Evolutionary conservation across 2,113 vertebrate genomes (phyloP), one percentile per base, ranked within the genome.

Genomic region (Pelecanoides urinatrix): DNA sequence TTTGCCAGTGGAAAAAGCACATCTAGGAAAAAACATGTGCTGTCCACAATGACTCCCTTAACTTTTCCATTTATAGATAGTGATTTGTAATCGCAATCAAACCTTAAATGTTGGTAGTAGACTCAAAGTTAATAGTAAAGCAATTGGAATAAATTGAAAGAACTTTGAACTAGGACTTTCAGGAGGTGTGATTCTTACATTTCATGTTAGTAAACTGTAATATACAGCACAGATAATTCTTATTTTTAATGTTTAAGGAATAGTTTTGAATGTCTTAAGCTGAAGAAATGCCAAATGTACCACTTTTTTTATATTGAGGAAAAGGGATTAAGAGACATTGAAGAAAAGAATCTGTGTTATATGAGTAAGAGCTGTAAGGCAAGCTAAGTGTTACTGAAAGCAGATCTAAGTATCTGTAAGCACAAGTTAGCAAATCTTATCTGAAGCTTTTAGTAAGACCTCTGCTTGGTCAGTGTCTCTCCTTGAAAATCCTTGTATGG

Each of bases 221-320:
- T 94, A 52, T 71, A 90, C 53, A 97, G 50, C 85, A 92, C 63
- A 81, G 47, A 32, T 96, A 62, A 94, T 83, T 92, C 82, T 93
- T 97, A 90, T 91, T 96, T 96, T 92, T 96, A 91, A 81, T 90
- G 52, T 68, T 95, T 94, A 82, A 97, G 72, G 56, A 94, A 72
- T 94, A 95, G 70, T 94, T 87, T 76, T 49, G 66, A 90, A 76
- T 79, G 79, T 95, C 66, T 89, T 88, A 90, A 96, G 92, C 90
- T 97, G 91, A 97, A 97, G 67, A 89, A 92, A 96, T 97, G 80
- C 94, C 93, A 96, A 78, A 95, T 85, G 49, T 82, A 86, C 40
- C 56, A 93, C 86, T 89, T 86, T 86, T 81, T 82, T 74, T 97
- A 55, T 94, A 91, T 76, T 84, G 22, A 90, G 83, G 80, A 96